Percentiles rank a stretch among this genome's conserved stretches.
These are phyloP conservation scores for Notechis scutatus DNA, from an alignment of 2,113 vertebrate species.

Conservation along the genomic window DNA sequence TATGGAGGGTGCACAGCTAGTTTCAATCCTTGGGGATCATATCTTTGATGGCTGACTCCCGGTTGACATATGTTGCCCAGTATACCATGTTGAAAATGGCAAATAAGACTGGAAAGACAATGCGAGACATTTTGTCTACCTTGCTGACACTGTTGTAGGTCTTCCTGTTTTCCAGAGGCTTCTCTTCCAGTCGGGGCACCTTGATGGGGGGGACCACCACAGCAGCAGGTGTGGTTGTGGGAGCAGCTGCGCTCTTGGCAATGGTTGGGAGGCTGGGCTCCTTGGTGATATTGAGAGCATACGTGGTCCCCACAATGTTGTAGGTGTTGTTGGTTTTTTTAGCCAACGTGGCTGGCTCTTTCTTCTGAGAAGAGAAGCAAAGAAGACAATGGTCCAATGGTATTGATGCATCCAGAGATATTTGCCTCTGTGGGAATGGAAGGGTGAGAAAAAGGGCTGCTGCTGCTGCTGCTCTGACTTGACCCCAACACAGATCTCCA, in stretches of 20 bases:
- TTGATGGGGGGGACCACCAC: constrained; percentile 64
- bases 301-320: constrained; percentile 98
- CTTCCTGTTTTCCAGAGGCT: constrained; percentile 87
- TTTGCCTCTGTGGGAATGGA: background rate
- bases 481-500: background rate
- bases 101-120: constrained; percentile 96
- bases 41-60: constrained; percentile 89
- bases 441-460: background rate
- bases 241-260: constrained; percentile 81
- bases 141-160: constrained; percentile 99
- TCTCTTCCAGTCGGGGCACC: constrained; percentile 82
- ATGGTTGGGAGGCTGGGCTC: constrained; percentile 90
- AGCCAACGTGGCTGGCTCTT: constrained; percentile 84
- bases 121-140: constrained; percentile 99
- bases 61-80: constrained; percentile 97
- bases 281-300: constrained; percentile 90
- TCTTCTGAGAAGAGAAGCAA: constrained; percentile 77
- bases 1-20: constrained; percentile 53
- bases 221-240: constrained; percentile 42
- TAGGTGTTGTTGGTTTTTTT: constrained; percentile 98
- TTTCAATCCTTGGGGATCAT: constrained; percentile 88
- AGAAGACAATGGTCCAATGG: background rate
- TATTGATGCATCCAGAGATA: background rate
- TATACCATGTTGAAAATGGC: constrained; percentile 98
- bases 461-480: background rate